These are phyloP conservation scores for Tetragnatha montana DNA, from an alignment of 2,888 invertebrate genomes.

Conservation along the genomic window DNA sequence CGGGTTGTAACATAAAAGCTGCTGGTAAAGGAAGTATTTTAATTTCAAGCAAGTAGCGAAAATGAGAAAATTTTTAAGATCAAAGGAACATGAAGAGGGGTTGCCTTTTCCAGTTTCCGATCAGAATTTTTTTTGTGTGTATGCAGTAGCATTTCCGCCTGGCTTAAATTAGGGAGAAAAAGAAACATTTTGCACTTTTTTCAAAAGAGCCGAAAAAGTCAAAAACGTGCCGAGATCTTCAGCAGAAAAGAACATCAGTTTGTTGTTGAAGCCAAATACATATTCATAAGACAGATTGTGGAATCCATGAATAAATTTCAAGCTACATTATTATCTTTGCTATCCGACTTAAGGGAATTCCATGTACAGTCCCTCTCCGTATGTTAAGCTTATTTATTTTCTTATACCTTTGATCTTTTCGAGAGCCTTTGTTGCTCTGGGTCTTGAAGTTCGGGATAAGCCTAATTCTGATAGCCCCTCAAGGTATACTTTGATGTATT, in stretches of 20 bases:
- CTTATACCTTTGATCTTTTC: slow-evolving; percentile 24
- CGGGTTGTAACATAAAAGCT: too few species aligned
- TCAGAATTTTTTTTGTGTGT: not conserved
- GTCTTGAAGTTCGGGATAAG: not conserved
- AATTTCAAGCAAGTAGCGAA: too few species aligned
- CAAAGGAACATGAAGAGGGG: slow-evolving; percentile 12
- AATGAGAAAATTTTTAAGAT: not conserved
- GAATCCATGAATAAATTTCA: slow-evolving; percentile 53
- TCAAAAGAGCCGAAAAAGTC: slow-evolving; percentile 24
- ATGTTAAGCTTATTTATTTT: slow-evolving; percentile 47
- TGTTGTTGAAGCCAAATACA: slow-evolving; percentile 32
- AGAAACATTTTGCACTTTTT: slow-evolving; percentile 23
- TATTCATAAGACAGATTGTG: slow-evolving; percentile 47
- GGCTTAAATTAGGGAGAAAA: slow-evolving; percentile 5
- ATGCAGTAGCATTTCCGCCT: not conserved
- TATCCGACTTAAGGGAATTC: slow-evolving; percentile 17
- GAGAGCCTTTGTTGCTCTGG: not conserved
- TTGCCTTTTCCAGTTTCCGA: too few species aligned
- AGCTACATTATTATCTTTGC: slow-evolving; percentile 36
- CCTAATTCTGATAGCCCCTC: not conserved
- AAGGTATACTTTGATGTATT: not conserved
- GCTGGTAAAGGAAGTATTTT: too few species aligned
- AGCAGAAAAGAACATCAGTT: slow-evolving; percentile 18
- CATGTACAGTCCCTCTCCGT: not conserved
- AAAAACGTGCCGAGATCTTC: not conserved